Evolutionary conservation across 2,888 invertebrate genomes (phyloP), one percentile per base, ranked within the genome.

Genomic region (Dichetophora obliterata): DNA sequence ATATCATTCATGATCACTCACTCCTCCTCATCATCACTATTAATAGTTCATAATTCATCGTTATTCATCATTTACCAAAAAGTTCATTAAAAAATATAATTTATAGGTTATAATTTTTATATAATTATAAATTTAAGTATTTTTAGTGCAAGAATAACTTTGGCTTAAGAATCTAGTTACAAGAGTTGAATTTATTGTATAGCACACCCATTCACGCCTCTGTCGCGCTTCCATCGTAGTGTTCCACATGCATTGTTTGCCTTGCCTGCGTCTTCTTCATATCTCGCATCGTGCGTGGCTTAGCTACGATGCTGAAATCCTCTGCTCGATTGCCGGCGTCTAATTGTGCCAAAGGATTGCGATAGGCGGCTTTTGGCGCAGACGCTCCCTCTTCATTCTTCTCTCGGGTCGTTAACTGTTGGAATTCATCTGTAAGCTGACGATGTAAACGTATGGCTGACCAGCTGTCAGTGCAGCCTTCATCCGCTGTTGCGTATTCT

Each of bases 381-480:
- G 83, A 75, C 57, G 77, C 16, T 16, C 63, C 19, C 61, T 78
- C 66, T 9, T n/a, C 34, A n/a, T 8, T 8, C 8, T 22, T 6
- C 2, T 16, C 57, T 59, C 63, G 78, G 68, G 75, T 72, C 1
- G 59, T 22, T 59, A 75, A 5, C 37, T 77, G 66, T 63, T 80
- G 78, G 27, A 85, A 80, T 86, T 83, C 91, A 87, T 83, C 90
- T 83, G 84, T 86, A 77, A 87, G 80, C 79, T 82, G 77, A 61
- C 92, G 89, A 82, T 92, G 92, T 76, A 91, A 89, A 0, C 90
- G 89, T 79, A 92, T 89, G 78, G 92, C 86, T 54, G 91, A 91
- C 91, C 92, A 92, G 75, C 90, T 91, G 75, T 89, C 88, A 11
- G 78, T 77, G 63, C 83, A 81, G 11, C 81, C 79, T 6, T 80